Evolutionary conservation across 2,797 vertebrate species (phyloP).

Genomic region (Gallirallus australis): DNA sequence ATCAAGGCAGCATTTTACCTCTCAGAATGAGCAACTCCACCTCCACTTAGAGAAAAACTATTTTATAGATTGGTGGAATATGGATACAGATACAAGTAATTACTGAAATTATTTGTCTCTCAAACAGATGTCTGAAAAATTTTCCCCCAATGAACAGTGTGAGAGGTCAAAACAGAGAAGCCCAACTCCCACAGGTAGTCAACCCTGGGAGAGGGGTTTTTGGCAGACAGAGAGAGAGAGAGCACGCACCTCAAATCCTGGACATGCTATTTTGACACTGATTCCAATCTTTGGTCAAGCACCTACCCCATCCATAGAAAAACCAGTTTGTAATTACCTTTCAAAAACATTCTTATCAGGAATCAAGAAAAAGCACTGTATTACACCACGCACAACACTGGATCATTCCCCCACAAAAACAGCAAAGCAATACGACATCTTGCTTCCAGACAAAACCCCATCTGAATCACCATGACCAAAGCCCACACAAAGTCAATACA

Average conservation of each 20-base stretch:
- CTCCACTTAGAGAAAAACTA: background rate
- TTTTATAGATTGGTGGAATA: conserved; percentile 58
- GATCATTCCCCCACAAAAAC: background rate
- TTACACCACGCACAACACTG: background rate
- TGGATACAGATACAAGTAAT: conserved; percentile 56
- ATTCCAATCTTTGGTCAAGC: background rate
- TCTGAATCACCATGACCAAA: background rate
- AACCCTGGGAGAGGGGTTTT: background rate
- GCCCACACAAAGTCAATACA: background rate
- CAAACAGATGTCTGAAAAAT: background rate
- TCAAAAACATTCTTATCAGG: background rate
- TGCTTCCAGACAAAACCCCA: background rate
- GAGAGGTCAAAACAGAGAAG: background rate
- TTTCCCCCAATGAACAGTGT: background rate
- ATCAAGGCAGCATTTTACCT: background rate
- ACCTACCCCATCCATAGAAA: background rate
- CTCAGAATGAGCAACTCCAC: background rate
- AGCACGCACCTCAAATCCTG: background rate
- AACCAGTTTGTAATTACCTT: background rate
- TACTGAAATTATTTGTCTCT: background rate
- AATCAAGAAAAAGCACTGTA: background rate
- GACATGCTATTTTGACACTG: background rate
- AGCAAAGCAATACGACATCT: background rate
- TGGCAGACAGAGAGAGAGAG: background rate
- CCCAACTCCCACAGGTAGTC: background rate